Base-by-base conservation (phyloP, 92 coral and sea anemone genomes). In the Bergia sp. region DNA sequence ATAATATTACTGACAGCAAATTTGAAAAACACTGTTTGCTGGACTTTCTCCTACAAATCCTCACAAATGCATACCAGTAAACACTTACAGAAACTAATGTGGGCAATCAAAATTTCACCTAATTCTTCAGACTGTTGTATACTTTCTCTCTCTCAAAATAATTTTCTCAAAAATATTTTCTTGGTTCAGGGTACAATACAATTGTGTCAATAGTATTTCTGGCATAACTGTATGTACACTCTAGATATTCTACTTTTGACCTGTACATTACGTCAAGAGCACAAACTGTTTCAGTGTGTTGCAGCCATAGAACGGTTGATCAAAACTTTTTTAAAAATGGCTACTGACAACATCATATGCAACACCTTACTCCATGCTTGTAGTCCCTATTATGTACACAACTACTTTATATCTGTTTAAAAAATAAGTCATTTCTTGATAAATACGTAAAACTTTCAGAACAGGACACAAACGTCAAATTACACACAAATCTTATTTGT, bases 161-260 rank as follows among this genome's bases (percentile, higher is more conserved):
- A 72, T 49, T 84, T 55, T 45, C 61, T 43, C 87, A 71, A 84
- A 84, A 84, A 84, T 84, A 84, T 84, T 67, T 82, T 47, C 77
- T 43, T 50, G 16, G 72, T 72, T 66, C n/a, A n/a, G n/a, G n/a
- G n/a, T 84, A 49, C 87, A 13, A 39, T 69, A 83, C 40, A 83
- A 9, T 66, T n/a, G 49, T 29, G 83, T 53, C 55, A 79, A 53
- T 15, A 39, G 12, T 79, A 79, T 53, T 79, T 42, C 10, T 53
- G 82, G 53, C 45, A 76, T 41, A 41, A 6, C 40, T 53, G 41
- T 79, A 79, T 79, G 67, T 79, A 79, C 67, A 50, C 40, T 47
- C 83, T 79, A 79, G 11, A 79, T 53, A 79, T n/a, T n/a, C n/a
- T 41, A n/a, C n/a, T 78, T 65, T 78, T 7, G 37, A 57, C 18